Percentiles rank a stretch among this genome's conserved stretches.
These are phyloP conservation scores for Cybosia mesomella DNA, from an alignment of 2,888 invertebrate species.

Conservation along the genomic window DNA sequence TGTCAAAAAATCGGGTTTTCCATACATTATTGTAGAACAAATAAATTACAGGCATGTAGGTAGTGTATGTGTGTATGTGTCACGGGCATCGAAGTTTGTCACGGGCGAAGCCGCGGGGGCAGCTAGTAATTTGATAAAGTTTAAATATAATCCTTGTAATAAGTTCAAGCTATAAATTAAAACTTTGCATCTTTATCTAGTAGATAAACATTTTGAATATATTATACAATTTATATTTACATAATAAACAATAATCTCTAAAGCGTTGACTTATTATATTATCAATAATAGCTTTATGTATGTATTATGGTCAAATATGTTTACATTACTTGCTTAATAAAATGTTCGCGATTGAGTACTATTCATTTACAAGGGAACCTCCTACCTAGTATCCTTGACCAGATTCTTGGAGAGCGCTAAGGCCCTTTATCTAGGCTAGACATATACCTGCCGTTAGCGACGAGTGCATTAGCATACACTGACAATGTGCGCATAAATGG, in stretches of 20 bases:
- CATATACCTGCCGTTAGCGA: conserved; percentile 1
- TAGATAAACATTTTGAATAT: background rate
- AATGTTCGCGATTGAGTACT: background rate
- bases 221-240: background rate
- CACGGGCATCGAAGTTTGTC: too few relatives aligned
- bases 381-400: conserved; percentile 11
- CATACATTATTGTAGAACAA: too few relatives aligned
- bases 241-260: background rate
- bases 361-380: background rate
- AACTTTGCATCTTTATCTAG: background rate
- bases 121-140: background rate
- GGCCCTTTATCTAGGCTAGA: background rate
- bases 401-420: background rate
- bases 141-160: background rate
- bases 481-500: conserved; percentile 2
- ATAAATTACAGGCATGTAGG: too few relatives aligned
- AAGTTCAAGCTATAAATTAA: background rate
- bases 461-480: background rate
- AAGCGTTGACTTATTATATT: background rate
- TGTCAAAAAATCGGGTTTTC: too few relatives aligned
- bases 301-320: background rate
- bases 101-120: too few relatives aligned
- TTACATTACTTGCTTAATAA: background rate
- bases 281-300: background rate
- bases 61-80: too few relatives aligned